Evolutionary conservation across 1,140 invertebrate genomes (phyloP), one percentile per base, ranked within the genome.

Genomic region (Bemisia tabaci): DNA sequence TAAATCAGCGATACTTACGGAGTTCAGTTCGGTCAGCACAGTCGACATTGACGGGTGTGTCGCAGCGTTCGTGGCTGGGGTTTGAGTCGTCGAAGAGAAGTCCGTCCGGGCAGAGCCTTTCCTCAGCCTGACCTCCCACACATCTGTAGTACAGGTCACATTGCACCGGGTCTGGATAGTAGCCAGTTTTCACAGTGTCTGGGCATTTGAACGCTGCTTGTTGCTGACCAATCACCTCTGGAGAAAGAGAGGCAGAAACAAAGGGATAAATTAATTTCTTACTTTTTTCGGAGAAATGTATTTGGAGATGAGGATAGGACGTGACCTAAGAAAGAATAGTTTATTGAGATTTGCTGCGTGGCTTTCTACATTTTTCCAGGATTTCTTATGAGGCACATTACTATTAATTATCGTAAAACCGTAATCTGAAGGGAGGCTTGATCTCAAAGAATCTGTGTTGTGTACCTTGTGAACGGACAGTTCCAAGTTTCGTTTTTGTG

Each of bases 91-190:
- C 83, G 76, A 92, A 92, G 2, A 92, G 85, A 22, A 92, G 80
- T 0, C 90, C 90, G 71, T 92, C 90, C 1, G 89, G 89, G 75
- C 91, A 92, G 2, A 91, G 77, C 70, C 83, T 85, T 69, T 87
- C 81, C 72, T 87, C 87, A 11, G 85, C 71, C 65, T 80, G 75
- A 33, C 79, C 83, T 76, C 71, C 84, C 83, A 63, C 77, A 77
- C 90, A 92, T 71, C 83, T 82, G 74, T 90, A 90, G 76, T 91
- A 92, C 48, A 90, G 82, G 77, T 93, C 91, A 75, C 91, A 92
- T 75, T 92, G 88, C 70, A 84, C 81, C 1, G 79, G 80, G 76
- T 92, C 88, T 1, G 88, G 80, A 77, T 86, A 92, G 76, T 82
- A 91, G 23, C 90, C 89, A 68, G 86, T 86, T 65, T 83, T 80